Evolutionary conservation across 1,140 invertebrate species (phyloP).

Genomic region (Drosophila tani): DNA sequence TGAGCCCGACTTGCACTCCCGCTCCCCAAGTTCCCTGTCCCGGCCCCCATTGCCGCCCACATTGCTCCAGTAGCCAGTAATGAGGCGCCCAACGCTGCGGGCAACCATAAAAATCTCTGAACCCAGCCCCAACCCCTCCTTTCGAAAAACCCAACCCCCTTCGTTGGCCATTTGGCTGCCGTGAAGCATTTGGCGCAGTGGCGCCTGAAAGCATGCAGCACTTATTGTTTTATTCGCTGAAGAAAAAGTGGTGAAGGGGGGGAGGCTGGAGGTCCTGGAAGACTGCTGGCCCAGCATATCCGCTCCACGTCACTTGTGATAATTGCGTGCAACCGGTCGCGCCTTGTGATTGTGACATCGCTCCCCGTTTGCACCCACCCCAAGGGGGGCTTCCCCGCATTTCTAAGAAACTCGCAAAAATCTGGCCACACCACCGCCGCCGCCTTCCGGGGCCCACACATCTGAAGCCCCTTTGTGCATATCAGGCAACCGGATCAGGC

Average conservation of each 20-base stretch:
- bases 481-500: slow-evolving; percentile 76
- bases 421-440: slow-evolving; percentile 60
- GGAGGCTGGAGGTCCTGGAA: slow-evolving; percentile 16
- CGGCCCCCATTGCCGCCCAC: slow-evolving; percentile 8
- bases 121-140: background rate
- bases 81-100: slow-evolving; percentile 74
- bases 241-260: slow-evolving; percentile 9
- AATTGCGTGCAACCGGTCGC: slow-evolving; percentile 78
- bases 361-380: background rate
- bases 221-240: slow-evolving; percentile 80
- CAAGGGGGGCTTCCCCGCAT: background rate
- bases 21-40: slow-evolving; percentile 5
- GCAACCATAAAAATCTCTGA: slow-evolving; percentile 77
- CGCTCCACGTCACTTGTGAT: slow-evolving; percentile 82
- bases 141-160: background rate
- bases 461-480: slow-evolving; percentile 77
- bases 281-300: slow-evolving; percentile 71
- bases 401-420: slow-evolving; percentile 72
- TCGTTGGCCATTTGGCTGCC: slow-evolving; percentile 70
- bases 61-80: slow-evolving; percentile 52
- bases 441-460: slow-evolving; percentile 39
- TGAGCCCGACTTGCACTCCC: slow-evolving; percentile 57
- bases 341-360: slow-evolving; percentile 62
- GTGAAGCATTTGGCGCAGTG: slow-evolving; percentile 75
- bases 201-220: slow-evolving; percentile 79